Conservation (phyloP, 2,797 vertebrate species). For the Hypotaenidia philippensis region DNA sequence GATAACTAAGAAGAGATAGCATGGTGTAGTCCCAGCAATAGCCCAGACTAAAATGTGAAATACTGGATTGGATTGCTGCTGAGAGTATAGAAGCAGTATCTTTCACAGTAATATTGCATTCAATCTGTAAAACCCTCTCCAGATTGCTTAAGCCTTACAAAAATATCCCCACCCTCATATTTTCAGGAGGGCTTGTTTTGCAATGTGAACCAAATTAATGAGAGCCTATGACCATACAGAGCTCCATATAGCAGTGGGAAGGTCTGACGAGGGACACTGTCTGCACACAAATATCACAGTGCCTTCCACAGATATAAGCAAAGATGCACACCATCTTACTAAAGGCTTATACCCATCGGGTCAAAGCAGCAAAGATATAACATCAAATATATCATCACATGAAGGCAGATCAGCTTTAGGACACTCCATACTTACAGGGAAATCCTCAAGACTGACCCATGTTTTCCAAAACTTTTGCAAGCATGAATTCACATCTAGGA, state of each 20-base stretch:
- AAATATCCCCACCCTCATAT: not conserved
- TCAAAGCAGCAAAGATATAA: not conserved
- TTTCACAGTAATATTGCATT: not conserved
- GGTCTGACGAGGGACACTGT: not conserved
- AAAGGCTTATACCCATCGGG: not conserved
- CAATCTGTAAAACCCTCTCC: not conserved
- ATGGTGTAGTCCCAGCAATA: not conserved
- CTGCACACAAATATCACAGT: not conserved
- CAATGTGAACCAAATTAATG: not conserved
- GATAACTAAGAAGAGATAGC: not conserved
- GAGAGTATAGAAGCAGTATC: not conserved
- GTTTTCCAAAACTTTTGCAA: not conserved
- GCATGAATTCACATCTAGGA: not conserved
- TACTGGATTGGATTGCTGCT: not conserved
- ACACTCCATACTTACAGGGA: not conserved
- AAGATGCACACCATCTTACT: not conserved
- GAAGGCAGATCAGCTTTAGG: not conserved
- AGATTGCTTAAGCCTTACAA: not conserved
- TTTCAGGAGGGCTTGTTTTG: not conserved
- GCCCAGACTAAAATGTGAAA: not conserved
- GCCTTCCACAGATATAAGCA: not conserved
- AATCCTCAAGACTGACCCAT: not conserved
- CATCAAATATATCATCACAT: not conserved
- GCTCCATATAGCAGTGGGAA: rapidly evolving
- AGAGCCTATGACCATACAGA: not conserved